A percentile compares a stretch with the other conserved stretches of the same genome.
phyloP scores from a whole-genome alignment of 1,140 invertebrate genomes.

The Stegodyphus mimosarum region DNA sequence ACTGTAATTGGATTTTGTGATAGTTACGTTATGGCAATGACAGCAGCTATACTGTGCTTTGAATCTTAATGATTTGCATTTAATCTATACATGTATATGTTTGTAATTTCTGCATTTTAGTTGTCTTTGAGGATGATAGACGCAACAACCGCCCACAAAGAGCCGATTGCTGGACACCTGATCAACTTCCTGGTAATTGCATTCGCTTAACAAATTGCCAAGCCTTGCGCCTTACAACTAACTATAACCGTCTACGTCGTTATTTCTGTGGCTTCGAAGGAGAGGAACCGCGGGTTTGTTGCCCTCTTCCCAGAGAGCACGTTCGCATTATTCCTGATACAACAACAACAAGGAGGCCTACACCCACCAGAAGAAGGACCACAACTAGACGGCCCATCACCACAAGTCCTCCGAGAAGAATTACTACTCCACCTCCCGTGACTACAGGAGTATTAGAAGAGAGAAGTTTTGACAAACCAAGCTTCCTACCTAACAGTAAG shows the following conservation, averaged over 20 bases:
- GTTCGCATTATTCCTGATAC: background rate
- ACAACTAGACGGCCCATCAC: background rate
- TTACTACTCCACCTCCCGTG: background rate
- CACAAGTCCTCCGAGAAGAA: background rate
- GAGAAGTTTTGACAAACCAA: background rate
- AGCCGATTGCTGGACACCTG: constrained; percentile 13
- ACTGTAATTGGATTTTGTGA: too few relatives aligned
- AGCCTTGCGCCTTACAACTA: background rate
- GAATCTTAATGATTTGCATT: too few relatives aligned
- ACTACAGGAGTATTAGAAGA: background rate
- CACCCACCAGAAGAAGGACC: background rate
- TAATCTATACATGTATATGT: background rate
- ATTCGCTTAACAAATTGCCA: constrained; percentile 17
- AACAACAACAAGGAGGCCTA: background rate
- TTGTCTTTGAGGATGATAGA: constrained; percentile 33
- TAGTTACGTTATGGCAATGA: too few relatives aligned
- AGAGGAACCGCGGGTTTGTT: constrained; percentile 24
- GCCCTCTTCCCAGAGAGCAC: background rate
- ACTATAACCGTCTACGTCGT: constrained; percentile 21
- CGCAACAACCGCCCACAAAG: background rate
- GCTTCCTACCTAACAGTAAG: constrained; percentile 32
- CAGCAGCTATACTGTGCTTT: too few relatives aligned
- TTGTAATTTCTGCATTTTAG: background rate
- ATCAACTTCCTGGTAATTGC: background rate
- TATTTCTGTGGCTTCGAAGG: constrained; percentile 51